These are phyloP conservation scores for Chiloscyllium punctatum DNA, from an alignment of 2,797 vertebrate genomes.

Conservation along the genomic window DNA sequence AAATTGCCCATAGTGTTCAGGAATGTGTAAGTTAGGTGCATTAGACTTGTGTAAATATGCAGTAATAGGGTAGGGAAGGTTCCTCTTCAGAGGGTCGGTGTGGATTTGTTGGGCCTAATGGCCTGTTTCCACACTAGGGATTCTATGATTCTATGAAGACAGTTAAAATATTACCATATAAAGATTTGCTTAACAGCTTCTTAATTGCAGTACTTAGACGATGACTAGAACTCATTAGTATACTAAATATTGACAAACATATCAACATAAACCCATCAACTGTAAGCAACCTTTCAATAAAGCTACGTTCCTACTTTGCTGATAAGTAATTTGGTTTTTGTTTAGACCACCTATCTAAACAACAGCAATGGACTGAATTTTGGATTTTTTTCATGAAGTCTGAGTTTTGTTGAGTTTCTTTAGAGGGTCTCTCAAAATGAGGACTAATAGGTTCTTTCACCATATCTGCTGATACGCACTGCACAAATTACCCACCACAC, in stretches of 20 bases:
- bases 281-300: background rate
- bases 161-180: background rate
- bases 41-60: too few species aligned
- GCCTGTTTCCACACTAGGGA: too few species aligned
- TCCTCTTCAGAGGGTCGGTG: too few species aligned
- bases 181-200: background rate
- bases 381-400: background rate
- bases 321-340: background rate
- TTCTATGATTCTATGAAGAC: background rate
- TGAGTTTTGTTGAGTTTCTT: too few species aligned
- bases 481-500: too few species aligned
- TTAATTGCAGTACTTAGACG: constrained; percentile 20
- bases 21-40: too few species aligned
- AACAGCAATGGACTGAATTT: background rate
- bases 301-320: background rate
- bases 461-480: too few species aligned
- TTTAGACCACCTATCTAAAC: background rate
- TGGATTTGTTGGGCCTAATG: too few species aligned
- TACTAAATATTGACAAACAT: background rate
- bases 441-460: too few species aligned
- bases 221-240: background rate
- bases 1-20: too few species aligned
- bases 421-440: too few species aligned
- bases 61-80: too few species aligned
- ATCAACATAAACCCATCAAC: constrained; percentile 8